Evolutionary conservation across 2,888 invertebrate species (phyloP), one percentile per base, ranked within the genome.

Genomic region (Crepidodera aurea): DNA sequence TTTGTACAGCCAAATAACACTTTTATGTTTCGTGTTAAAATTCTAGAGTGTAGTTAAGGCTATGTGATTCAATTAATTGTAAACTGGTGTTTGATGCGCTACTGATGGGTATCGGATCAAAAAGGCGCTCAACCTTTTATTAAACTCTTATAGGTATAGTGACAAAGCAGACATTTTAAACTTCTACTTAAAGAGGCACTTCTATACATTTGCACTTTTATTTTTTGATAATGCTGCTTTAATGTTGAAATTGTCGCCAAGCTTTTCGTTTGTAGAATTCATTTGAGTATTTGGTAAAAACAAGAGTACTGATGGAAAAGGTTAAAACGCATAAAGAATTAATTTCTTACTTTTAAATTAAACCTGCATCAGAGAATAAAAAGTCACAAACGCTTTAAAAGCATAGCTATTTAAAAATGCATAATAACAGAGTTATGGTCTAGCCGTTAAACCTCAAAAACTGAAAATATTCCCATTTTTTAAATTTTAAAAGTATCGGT

Each of bases 211-310:
- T 27, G 25, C 29, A 54, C 54, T 54, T 51, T 51, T 51, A 37
- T 51, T 51, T 50, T 48, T 51, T 51, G 51, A 51, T 51, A 51
- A 51, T 51, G 51, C 51, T 51, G 51, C 32, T 15, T 51, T 51
- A 51, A 32, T 34, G 42, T 18, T 13, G 6, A 10, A 15, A 7
- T 42, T 42, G 42, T 42, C 42, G 16, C 42, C 16, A 19, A 42
- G 42, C 42, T 19, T 42, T 46, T 19, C 46, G 22, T 27, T 46
- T 46, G 8, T 22, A 46, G 25, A 27, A 22, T 8, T 46, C 22
- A 46, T 12, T 46, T 46, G 22, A 46, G n/a, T 46, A 46, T 46
- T 46, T 25, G n/a, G 22, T 16, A 46, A 19, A 46, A 46, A 13
- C 46, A 44, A 44, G n/a, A 13, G 25, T 25, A 22, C 46, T 19